Evolutionary conservation across 2,797 vertebrate genomes (phyloP), one percentile per base, ranked within the genome.

Genomic region (Phoxinus dragarum): DNA sequence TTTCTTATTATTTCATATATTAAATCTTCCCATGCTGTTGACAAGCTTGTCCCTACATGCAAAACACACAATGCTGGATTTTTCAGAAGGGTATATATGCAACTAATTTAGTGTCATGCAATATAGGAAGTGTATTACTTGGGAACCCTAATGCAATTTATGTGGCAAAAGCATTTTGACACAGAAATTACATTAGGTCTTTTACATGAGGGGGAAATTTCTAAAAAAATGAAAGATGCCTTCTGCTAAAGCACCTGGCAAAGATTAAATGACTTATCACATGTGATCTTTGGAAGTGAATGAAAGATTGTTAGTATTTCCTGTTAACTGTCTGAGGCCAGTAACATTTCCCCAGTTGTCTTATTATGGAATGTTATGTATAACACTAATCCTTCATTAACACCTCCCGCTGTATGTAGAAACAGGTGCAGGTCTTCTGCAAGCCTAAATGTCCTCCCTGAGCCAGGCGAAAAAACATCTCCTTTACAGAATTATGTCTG

Each of bases 381-480:
- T 78, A n/a, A 27, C 38, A 56, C 75, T 61, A 79, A 85, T 85
- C 83, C 19, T 85, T 61, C 12, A 79, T 85, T 71, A 52, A 36
- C 19, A 44, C 36, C 40, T 49, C 52, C 40, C 21, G 5, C 52
- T 71, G 54, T 66, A 67, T 72, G 16, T 42, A 38, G 67, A 83
- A 77, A 71, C 81, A 77, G 81, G 67, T 73, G 54, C 64, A 83
- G 67, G 42, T 61, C n/a, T 83, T 83, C 47, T 72, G 56, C 27
- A 9, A 21, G 31, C 27, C 52, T 61, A 17, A 72, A 85, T 72
- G 52, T 61, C 21, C 27, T 40, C 14, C 52, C 40, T 59, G 52
- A 72, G 83, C 67, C 67, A 59, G 21, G 16, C 5, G 12, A 72
- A 84, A 71, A 72, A 84, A 71, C 49, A 36, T 84, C 49, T 78